These are phyloP conservation scores for Coelinius sp. DNA, from an alignment of 2,888 invertebrate genomes.

Conservation along the genomic window DNA sequence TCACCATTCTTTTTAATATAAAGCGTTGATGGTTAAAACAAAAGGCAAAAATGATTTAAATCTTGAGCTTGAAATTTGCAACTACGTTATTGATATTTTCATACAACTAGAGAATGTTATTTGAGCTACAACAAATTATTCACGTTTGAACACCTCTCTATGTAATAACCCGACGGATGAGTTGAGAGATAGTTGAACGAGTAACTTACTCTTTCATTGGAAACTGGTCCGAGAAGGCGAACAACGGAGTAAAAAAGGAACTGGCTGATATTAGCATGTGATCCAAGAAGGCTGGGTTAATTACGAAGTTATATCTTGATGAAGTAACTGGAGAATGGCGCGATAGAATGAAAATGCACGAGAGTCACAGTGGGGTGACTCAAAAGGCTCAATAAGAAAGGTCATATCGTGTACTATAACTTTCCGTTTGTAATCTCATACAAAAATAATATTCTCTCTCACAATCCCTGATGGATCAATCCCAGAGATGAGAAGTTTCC, in stretches of 20 bases:
- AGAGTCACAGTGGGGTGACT: slow-evolving; percentile 43
- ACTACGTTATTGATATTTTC: too few relatives aligned
- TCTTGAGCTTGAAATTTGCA: too few relatives aligned
- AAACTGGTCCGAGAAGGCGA: neutral
- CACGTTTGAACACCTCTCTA: neutral
- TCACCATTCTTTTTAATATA: too few relatives aligned
- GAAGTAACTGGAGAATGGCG: slow-evolving; percentile 56
- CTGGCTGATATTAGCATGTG: slow-evolving; percentile 50
- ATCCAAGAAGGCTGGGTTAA: slow-evolving; percentile 41
- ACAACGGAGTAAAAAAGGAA: slow-evolving; percentile 33
- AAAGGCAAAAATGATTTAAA: too few relatives aligned
- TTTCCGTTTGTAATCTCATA: neutral
- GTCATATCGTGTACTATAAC: slow-evolving; percentile 37
- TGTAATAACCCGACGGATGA: neutral
- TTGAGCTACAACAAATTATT: neutral
- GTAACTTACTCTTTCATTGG: neutral
- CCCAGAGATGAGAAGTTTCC: too few relatives aligned
- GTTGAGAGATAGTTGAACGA: neutral
- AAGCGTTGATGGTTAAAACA: too few relatives aligned
- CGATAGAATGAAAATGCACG: slow-evolving; percentile 46
- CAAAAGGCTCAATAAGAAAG: slow-evolving; percentile 64
- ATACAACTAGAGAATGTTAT: too few relatives aligned
- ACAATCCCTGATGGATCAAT: too few relatives aligned
- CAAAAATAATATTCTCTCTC: too few relatives aligned
- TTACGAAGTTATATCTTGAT: slow-evolving; percentile 36